Percentiles rank a stretch among this genome's conserved stretches.
phyloP scores from a whole-genome alignment of 2,797 vertebrate species.

The Acanthornis magna region DNA sequence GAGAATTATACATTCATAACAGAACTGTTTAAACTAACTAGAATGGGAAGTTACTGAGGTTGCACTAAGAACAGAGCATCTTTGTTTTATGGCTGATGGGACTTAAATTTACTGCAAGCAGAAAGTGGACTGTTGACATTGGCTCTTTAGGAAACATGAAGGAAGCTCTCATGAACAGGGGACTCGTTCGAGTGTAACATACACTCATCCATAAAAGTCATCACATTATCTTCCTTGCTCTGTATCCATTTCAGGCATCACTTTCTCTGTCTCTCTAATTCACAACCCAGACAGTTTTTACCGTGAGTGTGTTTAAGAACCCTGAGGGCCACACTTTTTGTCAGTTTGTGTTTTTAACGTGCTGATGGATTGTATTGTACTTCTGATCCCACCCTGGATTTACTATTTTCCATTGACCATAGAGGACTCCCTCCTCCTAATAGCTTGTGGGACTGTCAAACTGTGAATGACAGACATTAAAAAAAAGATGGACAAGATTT shows the following conservation, averaged over 20 bases:
- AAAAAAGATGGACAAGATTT: background rate
- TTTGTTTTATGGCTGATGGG: conserved; percentile 24
- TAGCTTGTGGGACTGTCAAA: background rate
- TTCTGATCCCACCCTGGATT: background rate
- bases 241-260: conserved; percentile 15
- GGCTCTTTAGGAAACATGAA: conserved; percentile 7
- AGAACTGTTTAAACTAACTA: background rate
- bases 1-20: conserved; percentile 19
- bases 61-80: conserved; percentile 19
- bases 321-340: conserved; percentile 27
- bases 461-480: background rate
- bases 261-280: conserved; percentile 13
- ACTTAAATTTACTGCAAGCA: conserved; percentile 23
- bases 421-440: background rate
- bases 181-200: background rate
- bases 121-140: conserved; percentile 27
- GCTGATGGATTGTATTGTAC: background rate
- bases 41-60: conserved; percentile 10
- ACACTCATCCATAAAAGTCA: conserved; percentile 14
- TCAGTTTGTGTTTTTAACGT: conserved; percentile 32
- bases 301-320: conserved; percentile 2
- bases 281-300: conserved; percentile 29
- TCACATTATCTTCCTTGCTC: conserved; percentile 2
- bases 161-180: conserved; percentile 18
- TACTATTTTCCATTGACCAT: background rate